Evolutionary conservation across 2,113 vertebrate genomes (phyloP).

Genomic region (Sphyrna mokarran): DNA sequence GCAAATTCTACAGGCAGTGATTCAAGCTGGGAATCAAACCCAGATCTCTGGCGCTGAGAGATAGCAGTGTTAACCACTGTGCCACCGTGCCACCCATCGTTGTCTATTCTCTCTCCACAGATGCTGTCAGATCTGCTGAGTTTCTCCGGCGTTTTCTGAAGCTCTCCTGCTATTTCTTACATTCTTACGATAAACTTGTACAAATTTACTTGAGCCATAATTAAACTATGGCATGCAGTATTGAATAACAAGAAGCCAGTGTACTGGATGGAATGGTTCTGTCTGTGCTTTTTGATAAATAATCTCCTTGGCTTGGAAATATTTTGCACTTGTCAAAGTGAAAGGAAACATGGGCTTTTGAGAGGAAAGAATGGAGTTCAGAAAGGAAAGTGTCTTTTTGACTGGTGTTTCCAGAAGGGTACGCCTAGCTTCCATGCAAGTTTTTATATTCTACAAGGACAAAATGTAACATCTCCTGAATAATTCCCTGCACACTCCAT

Average conservation of each 20-base stretch:
- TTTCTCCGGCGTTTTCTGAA: too few relatives aligned
- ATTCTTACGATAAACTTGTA: neutral
- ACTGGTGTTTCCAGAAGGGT: neutral
- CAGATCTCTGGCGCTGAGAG: too few relatives aligned
- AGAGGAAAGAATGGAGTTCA: neutral
- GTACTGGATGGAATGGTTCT: neutral
- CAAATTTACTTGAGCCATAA: neutral
- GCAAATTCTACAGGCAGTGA: too few relatives aligned
- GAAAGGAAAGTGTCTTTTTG: neutral
- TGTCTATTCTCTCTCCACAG: too few relatives aligned
- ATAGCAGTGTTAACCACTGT: too few relatives aligned
- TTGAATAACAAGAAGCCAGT: neutral
- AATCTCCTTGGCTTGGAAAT: neutral
- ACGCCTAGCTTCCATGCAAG: neutral
- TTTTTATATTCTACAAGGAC: neutral
- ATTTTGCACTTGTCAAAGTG: neutral
- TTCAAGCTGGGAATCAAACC: too few relatives aligned
- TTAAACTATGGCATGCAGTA: neutral
- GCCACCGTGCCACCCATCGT: too few relatives aligned
- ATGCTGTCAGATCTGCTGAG: too few relatives aligned
- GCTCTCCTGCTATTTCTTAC: neutral
- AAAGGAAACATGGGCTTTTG: neutral
- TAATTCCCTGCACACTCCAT: neutral
- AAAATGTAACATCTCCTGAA: neutral
- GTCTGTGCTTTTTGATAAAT: neutral